Evolutionary conservation across 2,113 vertebrate genomes (phyloP).

Genomic region (Vulpes vulpes): DNA sequence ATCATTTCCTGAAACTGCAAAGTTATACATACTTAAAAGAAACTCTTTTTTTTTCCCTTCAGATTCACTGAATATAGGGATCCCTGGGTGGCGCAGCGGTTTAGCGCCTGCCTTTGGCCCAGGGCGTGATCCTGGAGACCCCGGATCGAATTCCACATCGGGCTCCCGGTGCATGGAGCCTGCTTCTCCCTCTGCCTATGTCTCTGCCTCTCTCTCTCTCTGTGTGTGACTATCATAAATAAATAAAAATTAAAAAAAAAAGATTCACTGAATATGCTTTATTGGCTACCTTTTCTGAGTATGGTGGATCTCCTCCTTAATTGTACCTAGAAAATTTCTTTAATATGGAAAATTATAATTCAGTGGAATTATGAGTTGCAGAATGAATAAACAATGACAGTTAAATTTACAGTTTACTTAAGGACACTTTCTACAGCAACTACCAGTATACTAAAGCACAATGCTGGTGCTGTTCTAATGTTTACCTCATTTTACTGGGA

Average conservation of each 20-base stretch:
- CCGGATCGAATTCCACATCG: no score
- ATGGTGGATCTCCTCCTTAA: neutral
- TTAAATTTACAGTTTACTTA: neutral
- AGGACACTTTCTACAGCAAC: neutral
- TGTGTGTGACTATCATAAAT: no score
- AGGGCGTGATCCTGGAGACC: no score
- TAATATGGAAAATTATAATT: neutral
- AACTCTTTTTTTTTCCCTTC: neutral
- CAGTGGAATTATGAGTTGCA: neutral
- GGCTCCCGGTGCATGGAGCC: no score
- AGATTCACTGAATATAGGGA: neutral
- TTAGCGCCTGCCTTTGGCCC: no score
- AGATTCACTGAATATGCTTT: neutral
- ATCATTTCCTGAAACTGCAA: neutral
- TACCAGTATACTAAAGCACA: neutral
- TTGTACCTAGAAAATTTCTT: neutral
- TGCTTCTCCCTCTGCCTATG: no score
- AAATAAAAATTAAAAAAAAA: no score
- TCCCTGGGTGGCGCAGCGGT: no score
- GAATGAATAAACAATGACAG: neutral
- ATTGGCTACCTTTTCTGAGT: neutral
- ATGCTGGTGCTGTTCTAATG: neutral
- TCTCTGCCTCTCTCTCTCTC: no score
- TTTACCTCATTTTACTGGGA: neutral
- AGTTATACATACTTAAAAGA: neutral